Conservation (phyloP, 1,140 invertebrate genomes). For the Acromyrmex heyeri region DNA sequence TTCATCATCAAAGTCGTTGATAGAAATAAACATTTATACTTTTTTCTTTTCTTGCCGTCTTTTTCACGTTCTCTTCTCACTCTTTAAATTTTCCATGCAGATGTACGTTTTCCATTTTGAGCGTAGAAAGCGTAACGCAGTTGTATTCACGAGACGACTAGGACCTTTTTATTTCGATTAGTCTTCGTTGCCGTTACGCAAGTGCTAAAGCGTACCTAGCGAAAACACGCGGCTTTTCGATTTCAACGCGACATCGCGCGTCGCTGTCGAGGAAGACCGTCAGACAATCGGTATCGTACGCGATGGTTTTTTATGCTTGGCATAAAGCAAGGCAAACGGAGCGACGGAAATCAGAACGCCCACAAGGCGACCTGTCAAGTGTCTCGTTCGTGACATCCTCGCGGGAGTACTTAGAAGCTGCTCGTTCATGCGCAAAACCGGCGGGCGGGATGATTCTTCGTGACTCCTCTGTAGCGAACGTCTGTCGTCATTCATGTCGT, state of each 20-base stretch:
- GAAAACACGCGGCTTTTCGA: slow-evolving; percentile 51
- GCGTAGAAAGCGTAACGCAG: background rate
- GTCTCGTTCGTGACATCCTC: slow-evolving; percentile 38
- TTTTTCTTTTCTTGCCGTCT: too few species aligned
- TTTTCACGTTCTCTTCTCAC: background rate
- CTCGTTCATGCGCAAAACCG: slow-evolving; percentile 53
- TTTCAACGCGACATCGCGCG: slow-evolving; percentile 1
- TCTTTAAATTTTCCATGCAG: background rate
- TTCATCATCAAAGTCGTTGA: too few species aligned
- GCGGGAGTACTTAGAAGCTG: background rate
- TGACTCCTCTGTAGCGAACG: slow-evolving; percentile 29
- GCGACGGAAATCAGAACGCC: slow-evolving; percentile 52
- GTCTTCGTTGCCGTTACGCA: slow-evolving; percentile 12
- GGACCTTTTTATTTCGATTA: background rate
- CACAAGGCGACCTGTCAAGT: slow-evolving; percentile 75
- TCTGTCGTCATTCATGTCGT: slow-evolving; percentile 53
- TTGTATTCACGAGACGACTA: too few species aligned
- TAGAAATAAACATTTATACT: too few species aligned
- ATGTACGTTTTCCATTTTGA: background rate
- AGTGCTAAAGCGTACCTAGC: slow-evolving; percentile 68
- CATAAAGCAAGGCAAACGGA: slow-evolving; percentile 3
- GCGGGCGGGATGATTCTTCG: background rate
- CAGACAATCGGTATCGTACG: background rate
- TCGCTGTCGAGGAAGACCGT: background rate
- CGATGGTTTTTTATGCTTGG: background rate